Conservation (phyloP, 2,797 vertebrate species). For the Xiphorhynchus erythropygius region DNA sequence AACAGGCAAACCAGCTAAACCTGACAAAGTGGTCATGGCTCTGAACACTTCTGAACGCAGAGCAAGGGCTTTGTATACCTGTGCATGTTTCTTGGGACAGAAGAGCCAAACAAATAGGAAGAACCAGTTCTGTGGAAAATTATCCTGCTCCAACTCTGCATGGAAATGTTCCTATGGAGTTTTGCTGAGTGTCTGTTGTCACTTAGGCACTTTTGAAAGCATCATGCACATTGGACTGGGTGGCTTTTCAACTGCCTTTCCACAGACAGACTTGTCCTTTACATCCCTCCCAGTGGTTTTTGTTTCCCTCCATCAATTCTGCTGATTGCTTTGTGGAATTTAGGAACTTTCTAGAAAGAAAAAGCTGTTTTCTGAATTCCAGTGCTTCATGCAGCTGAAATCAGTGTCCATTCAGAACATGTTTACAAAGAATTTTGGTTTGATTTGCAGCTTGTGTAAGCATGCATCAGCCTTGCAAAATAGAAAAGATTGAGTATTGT, state of each 20-base stretch:
- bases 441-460: conserved; percentile 59
- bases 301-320: background rate
- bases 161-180: background rate
- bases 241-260: background rate
- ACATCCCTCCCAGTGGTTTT: background rate
- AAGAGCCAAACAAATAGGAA: background rate
- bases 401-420: conserved; percentile 51
- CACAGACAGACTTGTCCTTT: background rate
- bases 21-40: accelerated
- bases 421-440: conserved; percentile 28
- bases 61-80: background rate
- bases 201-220: background rate
- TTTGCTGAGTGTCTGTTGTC: background rate
- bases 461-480: conserved; percentile 44
- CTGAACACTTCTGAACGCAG: background rate
- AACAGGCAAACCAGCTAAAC: background rate
- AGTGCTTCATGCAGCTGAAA: conserved; percentile 30
- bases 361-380: background rate
- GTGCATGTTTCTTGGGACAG: background rate
- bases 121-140: background rate
- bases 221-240: background rate
- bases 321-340: background rate
- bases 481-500: conserved; percentile 62
- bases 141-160: background rate
- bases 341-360: conserved; percentile 12